Evolutionary conservation across 2,888 invertebrate species (phyloP).

Genomic region (Drosophila peninsularis): DNA sequence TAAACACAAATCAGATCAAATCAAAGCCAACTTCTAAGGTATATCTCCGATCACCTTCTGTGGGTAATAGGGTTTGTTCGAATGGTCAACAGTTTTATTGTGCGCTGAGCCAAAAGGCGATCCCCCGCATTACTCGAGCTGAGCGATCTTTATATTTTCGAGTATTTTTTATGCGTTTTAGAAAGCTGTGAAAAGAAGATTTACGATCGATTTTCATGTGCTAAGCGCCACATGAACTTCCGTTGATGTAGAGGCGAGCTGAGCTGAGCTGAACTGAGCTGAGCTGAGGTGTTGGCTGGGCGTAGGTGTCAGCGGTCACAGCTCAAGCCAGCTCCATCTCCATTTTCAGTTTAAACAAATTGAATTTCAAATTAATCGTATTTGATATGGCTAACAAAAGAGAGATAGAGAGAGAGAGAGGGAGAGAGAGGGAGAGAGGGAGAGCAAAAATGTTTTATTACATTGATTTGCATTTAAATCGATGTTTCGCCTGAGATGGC

Average conservation of each 20-base stretch:
- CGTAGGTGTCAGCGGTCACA: slow-evolving; percentile 66
- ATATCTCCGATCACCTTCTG: too few relatives aligned
- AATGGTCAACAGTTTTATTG: slow-evolving; percentile 48
- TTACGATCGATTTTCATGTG: slow-evolving; percentile 62
- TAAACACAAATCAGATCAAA: too few relatives aligned
- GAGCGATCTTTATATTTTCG: slow-evolving; percentile 23
- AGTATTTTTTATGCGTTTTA: slow-evolving; percentile 10
- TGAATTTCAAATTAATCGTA: slow-evolving; percentile 74
- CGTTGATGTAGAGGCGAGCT: slow-evolving; percentile 58
- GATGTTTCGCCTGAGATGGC: slow-evolving; percentile 59
- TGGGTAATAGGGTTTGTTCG: slow-evolving; percentile 21
- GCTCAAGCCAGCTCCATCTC: slow-evolving; percentile 7
- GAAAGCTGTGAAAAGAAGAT: slow-evolving; percentile 64
- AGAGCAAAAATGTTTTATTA: slow-evolving; percentile 76
- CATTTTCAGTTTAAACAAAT: slow-evolving; percentile 41
- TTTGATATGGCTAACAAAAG: slow-evolving; percentile 47
- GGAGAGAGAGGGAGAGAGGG: slow-evolving; percentile 9
- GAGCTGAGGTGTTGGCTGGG: slow-evolving; percentile 47
- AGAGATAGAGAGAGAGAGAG: slow-evolving; percentile 12
- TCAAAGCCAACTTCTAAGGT: too few relatives aligned
- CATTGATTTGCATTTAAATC: slow-evolving; percentile 83
- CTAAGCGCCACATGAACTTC: slow-evolving; percentile 78
- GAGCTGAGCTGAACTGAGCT: slow-evolving; percentile 1
- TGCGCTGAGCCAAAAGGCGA: slow-evolving; percentile 39
- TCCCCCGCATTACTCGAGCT: slow-evolving; percentile 47